Evolutionary conservation across 2,797 vertebrate species (phyloP), one percentile per base, ranked within the genome.

Genomic region (Fistularia tabacaria): DNA sequence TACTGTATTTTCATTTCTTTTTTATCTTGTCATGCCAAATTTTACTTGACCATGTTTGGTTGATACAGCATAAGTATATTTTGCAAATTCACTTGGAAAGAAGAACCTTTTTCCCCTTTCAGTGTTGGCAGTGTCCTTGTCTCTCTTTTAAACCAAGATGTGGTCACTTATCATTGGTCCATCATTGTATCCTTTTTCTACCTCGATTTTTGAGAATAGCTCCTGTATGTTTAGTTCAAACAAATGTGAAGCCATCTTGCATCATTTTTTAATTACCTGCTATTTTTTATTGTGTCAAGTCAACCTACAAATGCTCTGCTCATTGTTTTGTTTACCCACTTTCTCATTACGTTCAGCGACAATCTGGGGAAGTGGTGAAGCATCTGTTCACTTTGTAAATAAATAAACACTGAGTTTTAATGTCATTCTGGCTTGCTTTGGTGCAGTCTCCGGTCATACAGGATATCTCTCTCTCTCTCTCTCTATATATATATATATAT

Each of bases 171-270:
- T 69, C 64, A 75, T 71, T 64, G 69, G 57, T 69, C 9, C 15
- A 82, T 66, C 75, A 75, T 62, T 70, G 60, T 83, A 77, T 74
- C 72, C 71, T 83, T 85, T 87, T 84, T 89, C 89, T 90, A 90
- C 88, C 88, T 90, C 83, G 55, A 79, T 73, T 85, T 85, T 77
- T 69, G 64, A 82, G 56, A 74, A 69, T 61, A 79, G 25, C 25
- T 25, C 25, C 60, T 75, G 72, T 77, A 75, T 49, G 70, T 76
- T 73, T 74, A 25, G 46, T 73, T 54, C 45, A 14, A 71, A 82
- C 59, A 74, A 66, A 67, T 54, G 54, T 70, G 54, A 60, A 10
- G 54, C 59, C 65, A 64, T 73, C 40, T 72, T 59, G 56, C 43
- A 72, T 74, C 59, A 49, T 82, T 84, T 85, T 81, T 69, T 78